phyloP scores from a whole-genome alignment of 2,797 vertebrate genomes.

The Notamacropus eugenii region DNA sequence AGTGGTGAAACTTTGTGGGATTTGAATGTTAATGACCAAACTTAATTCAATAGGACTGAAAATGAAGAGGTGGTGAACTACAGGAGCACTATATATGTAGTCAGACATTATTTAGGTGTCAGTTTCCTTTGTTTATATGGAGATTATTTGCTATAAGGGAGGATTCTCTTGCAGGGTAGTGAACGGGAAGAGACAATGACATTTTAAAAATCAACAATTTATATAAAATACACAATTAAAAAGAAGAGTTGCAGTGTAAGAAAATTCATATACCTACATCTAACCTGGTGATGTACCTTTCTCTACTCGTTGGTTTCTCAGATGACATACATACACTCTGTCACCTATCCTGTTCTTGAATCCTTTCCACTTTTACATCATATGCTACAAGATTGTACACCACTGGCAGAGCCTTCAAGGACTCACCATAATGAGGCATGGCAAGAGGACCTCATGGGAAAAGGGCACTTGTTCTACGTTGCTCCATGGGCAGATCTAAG shows the following conservation, averaged over 20 bases:
- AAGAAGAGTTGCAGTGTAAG: no score
- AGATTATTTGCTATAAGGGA: background rate
- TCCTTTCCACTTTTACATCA: background rate
- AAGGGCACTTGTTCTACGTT: background rate
- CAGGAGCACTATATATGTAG: background rate
- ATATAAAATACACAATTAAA: no score
- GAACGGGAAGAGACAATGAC: background rate
- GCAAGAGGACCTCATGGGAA: background rate
- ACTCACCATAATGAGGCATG: background rate
- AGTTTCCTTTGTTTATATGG: background rate
- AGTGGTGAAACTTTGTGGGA: background rate
- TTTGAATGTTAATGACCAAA: background rate
- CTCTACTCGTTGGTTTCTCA: background rate
- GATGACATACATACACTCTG: background rate
- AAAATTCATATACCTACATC: background rate
- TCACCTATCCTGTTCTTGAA: background rate
- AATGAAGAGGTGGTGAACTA: background rate
- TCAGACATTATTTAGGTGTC: background rate
- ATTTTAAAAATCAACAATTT: background rate
- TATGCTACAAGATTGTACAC: background rate
- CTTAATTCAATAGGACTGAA: background rate
- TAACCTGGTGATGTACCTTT: background rate
- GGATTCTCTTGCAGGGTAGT: background rate
- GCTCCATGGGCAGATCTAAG: background rate
- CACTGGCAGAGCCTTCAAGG: background rate